phyloP scores from a whole-genome alignment of 2,888 invertebrate genomes.

The Frankliniella intonsa region DNA sequence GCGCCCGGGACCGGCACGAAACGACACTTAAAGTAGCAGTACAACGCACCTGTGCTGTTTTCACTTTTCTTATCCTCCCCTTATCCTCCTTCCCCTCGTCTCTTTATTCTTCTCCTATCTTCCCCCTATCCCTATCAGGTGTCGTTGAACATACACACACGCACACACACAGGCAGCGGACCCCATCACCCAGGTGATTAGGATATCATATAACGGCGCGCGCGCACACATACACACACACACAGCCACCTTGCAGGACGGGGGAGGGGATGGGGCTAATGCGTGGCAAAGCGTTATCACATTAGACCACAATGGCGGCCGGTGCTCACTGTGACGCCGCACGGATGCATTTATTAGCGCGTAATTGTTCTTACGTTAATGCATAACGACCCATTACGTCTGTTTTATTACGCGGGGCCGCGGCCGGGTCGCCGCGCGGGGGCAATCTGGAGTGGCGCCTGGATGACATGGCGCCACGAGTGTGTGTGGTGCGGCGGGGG shows the following conservation, averaged over 20 bases:
- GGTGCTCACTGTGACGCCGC: neutral
- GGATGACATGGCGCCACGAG: too few relatives aligned
- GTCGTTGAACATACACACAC: too few relatives aligned
- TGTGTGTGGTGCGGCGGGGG: too few relatives aligned
- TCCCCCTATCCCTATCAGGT: too few relatives aligned
- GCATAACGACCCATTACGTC: constrained; percentile 5
- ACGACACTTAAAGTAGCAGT: too few relatives aligned
- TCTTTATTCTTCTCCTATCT: too few relatives aligned
- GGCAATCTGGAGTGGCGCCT: too few relatives aligned
- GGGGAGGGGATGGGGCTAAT: neutral
- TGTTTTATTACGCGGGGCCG: neutral
- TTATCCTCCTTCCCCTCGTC: too few relatives aligned
- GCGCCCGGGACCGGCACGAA: too few relatives aligned
- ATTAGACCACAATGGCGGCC: neutral
- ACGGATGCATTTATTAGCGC: constrained; percentile 17
- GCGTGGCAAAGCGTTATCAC: constrained; percentile 4
- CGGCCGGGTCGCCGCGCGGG: neutral
- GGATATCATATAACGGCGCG: neutral
- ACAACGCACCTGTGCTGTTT: too few relatives aligned
- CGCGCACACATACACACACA: neutral
- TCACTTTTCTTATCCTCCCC: too few relatives aligned
- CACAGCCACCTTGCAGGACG: neutral
- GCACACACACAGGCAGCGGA: neutral
- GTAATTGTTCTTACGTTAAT: constrained; percentile 18
- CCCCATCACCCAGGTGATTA: neutral